A percentile compares a stretch with the other conserved stretches of the same genome.
Conservation (phyloP, 2,113 vertebrate species). For the Sphyrna mokarran region DNA sequence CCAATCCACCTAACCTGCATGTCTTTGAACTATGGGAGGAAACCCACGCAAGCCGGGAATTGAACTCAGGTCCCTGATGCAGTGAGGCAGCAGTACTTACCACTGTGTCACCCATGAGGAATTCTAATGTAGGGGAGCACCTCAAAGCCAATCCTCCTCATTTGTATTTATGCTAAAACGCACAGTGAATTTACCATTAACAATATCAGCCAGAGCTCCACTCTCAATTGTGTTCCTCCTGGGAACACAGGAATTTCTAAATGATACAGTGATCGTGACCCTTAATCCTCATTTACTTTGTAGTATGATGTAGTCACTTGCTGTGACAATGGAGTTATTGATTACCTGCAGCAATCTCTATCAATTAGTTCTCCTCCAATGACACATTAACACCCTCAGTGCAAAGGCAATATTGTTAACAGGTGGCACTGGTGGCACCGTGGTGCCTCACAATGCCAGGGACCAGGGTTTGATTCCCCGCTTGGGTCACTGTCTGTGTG, state of each 20-base stretch:
- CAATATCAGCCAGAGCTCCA: neutral
- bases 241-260: neutral
- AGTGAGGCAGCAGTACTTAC: too few relatives aligned
- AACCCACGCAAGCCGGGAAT: too few relatives aligned
- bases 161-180: neutral
- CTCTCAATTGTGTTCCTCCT: neutral
- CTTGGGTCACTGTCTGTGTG: too few relatives aligned
- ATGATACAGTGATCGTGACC: neutral
- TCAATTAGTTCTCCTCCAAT: neutral
- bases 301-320: neutral
- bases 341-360: neutral
- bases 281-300: neutral
- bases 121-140: too few relatives aligned
- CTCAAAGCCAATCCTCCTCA: neutral
- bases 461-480: too few relatives aligned
- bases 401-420: neutral
- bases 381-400: neutral
- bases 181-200: neutral
- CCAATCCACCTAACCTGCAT: too few relatives aligned
- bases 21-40: too few relatives aligned
- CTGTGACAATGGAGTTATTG: neutral
- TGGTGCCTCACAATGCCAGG: too few relatives aligned
- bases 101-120: too few relatives aligned
- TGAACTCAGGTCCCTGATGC: too few relatives aligned
- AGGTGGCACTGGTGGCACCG: too few relatives aligned